These are phyloP conservation scores for Oxytorus armatus DNA, from an alignment of 2,888 invertebrate species.

Conservation along the genomic window DNA sequence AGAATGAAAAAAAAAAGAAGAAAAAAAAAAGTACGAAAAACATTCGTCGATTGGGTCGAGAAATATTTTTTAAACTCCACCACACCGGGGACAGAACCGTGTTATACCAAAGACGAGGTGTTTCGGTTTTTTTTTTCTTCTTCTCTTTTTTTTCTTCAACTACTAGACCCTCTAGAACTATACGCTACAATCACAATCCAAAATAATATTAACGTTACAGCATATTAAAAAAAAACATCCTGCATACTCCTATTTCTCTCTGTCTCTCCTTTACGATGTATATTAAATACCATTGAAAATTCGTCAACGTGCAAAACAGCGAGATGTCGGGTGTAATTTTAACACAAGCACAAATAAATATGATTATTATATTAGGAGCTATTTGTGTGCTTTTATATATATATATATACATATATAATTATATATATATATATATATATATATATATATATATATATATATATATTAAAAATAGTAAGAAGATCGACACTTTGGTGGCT, in stretches of 20 bases:
- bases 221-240: constrained; percentile 66
- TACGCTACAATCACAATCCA: constrained; percentile 74
- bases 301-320: constrained; percentile 48
- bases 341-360: constrained; percentile 74
- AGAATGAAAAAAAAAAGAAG: constrained; percentile 7
- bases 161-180: constrained; percentile 66
- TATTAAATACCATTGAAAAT: background rate
- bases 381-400: constrained; percentile 64
- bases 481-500: constrained; percentile 77
- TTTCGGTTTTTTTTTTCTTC: constrained; percentile 3
- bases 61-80: too few species aligned
- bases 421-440: constrained; percentile 51
- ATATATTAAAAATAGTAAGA: constrained; percentile 56
- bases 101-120: constrained; percentile 22
- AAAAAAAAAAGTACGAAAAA: too few species aligned
- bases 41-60: too few species aligned
- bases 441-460: constrained; percentile 21
- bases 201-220: constrained; percentile 68
- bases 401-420: constrained; percentile 10
- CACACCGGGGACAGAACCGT: too few species aligned
- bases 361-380: constrained; percentile 75
- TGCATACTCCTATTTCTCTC: constrained; percentile 47
- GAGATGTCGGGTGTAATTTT: constrained; percentile 56
- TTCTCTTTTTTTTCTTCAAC: constrained; percentile 36
- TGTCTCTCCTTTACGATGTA: constrained; percentile 9